These are phyloP conservation scores for Parascotia fuliginaria DNA, from an alignment of 2,888 invertebrate species.

Conservation along the genomic window DNA sequence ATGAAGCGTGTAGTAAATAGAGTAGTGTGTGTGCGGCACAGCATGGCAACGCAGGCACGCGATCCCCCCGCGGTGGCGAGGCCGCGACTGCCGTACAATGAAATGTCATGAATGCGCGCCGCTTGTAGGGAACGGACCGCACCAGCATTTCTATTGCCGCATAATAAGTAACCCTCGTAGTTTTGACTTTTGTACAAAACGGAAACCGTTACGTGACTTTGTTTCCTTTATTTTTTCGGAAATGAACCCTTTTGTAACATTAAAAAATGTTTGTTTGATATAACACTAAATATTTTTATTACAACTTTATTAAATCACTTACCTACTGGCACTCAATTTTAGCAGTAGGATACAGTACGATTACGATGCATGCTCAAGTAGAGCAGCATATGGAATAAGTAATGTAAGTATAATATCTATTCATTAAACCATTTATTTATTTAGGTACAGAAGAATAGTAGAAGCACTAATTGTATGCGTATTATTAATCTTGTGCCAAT, in stretches of 20 bases:
- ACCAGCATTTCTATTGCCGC: conserved; percentile 76
- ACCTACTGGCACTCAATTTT: no score
- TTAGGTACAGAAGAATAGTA: no score
- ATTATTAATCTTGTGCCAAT: no score
- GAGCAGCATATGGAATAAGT: no score
- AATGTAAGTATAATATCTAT: no score
- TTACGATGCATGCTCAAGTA: no score
- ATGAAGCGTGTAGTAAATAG: conserved; percentile 65
- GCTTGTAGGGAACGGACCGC: conserved; percentile 56
- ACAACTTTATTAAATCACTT: background rate
- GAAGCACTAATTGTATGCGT: no score
- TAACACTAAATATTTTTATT: no score
- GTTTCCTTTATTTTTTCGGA: conserved; percentile 62
- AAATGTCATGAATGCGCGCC: conserved; percentile 79
- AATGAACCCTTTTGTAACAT: conserved; percentile 13
- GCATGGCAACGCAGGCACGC: conserved; percentile 57
- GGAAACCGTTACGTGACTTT: conserved; percentile 80
- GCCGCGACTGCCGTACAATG: conserved; percentile 80
- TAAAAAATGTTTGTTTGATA: background rate
- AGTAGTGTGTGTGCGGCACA: conserved; percentile 52
- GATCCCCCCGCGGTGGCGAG: conserved; percentile 77
- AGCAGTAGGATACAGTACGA: no score
- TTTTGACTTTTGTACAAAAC: conserved; percentile 73
- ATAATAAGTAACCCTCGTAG: conserved; percentile 78
- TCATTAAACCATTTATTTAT: no score